Percentiles rank a stretch among this genome's conserved stretches.
Evolutionary conservation across 2,888 invertebrate genomes (phyloP).

Genomic region (Caenorhabditis panamensis): DNA sequence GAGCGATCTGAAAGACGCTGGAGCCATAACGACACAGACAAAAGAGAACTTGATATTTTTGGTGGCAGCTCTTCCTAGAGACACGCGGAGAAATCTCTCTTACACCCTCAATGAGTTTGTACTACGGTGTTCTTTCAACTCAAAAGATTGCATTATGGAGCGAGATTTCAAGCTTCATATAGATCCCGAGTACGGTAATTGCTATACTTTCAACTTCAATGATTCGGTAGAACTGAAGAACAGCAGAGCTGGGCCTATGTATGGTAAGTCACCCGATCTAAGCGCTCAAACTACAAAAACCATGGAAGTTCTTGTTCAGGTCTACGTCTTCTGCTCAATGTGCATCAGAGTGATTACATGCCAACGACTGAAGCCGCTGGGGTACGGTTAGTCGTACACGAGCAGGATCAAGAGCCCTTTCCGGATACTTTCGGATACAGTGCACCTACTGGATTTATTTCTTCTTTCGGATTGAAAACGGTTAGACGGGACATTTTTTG

Average conservation of each 20-base stretch:
- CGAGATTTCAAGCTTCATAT: conserved; percentile 80
- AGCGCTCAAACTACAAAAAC: too few species aligned
- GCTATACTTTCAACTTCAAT: conserved; percentile 81
- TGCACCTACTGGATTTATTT: conserved; percentile 81
- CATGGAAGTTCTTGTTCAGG: too few species aligned
- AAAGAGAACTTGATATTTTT: conserved; percentile 80
- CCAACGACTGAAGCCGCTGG: conserved; percentile 81
- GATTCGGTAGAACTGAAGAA: conserved; percentile 78
- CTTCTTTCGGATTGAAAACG: conserved; percentile 81
- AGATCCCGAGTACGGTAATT: conserved; percentile 81
- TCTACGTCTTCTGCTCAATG: conserved; percentile 79
- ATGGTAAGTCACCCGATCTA: conserved; percentile 59
- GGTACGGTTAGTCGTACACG: conserved; percentile 75
- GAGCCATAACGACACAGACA: conserved; percentile 80
- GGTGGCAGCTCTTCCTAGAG: conserved; percentile 78
- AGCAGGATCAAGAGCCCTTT: conserved; percentile 80
- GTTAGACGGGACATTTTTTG: conserved; percentile 52
- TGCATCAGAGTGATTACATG: conserved; percentile 81
- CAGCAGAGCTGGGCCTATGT: conserved; percentile 78
- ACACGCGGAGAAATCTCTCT: conserved; percentile 72
- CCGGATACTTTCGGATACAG: conserved; percentile 81
- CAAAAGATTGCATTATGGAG: conserved; percentile 79
- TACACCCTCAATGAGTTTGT: conserved; percentile 80
- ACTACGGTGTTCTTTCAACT: conserved; percentile 81
- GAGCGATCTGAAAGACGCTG: conserved; percentile 77